Evolutionary conservation across 2,797 vertebrate genomes (phyloP).

Genomic region (Dromococcyx pavoninus): DNA sequence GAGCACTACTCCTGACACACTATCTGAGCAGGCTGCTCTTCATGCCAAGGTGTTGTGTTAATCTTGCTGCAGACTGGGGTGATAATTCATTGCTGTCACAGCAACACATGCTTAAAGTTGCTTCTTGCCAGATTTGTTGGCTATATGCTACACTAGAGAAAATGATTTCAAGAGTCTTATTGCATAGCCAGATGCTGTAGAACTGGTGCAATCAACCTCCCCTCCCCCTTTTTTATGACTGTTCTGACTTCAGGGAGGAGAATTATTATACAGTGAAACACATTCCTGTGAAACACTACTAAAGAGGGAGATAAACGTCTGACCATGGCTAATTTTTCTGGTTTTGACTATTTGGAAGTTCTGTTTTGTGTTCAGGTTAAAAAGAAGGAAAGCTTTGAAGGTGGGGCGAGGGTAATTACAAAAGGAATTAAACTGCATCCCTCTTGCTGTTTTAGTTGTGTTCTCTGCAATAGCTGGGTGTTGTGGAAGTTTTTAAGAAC

Average conservation of each 20-base stretch:
- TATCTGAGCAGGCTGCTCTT: slow-evolving; percentile 34
- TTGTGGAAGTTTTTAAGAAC: not conserved
- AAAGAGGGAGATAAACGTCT: not conserved
- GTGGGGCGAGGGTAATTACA: not conserved
- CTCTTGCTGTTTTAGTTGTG: not conserved
- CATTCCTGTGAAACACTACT: not conserved
- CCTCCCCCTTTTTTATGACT: slow-evolving; percentile 47
- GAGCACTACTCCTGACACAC: not conserved
- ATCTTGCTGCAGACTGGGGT: slow-evolving; percentile 62
- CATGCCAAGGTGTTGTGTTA: slow-evolving; percentile 60
- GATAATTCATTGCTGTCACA: slow-evolving; percentile 71
- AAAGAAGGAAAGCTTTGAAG: not conserved
- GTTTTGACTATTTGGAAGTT: not conserved
- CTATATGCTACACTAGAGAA: slow-evolving; percentile 58
- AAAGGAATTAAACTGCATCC: not conserved
- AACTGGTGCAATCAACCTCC: slow-evolving; percentile 22
- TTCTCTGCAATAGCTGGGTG: not conserved
- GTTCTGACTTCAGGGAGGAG: slow-evolving; percentile 39
- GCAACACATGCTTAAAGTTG: slow-evolving; percentile 67
- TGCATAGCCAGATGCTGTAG: slow-evolving; percentile 64
- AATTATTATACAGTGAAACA: not conserved
- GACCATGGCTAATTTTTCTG: not conserved
- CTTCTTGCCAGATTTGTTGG: slow-evolving; percentile 65
- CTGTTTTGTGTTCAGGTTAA: not conserved
- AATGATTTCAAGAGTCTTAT: slow-evolving; percentile 65